These are phyloP conservation scores for Pyrocoelia pectoralis DNA, from an alignment of 2,888 invertebrate species.

Conservation along the genomic window DNA sequence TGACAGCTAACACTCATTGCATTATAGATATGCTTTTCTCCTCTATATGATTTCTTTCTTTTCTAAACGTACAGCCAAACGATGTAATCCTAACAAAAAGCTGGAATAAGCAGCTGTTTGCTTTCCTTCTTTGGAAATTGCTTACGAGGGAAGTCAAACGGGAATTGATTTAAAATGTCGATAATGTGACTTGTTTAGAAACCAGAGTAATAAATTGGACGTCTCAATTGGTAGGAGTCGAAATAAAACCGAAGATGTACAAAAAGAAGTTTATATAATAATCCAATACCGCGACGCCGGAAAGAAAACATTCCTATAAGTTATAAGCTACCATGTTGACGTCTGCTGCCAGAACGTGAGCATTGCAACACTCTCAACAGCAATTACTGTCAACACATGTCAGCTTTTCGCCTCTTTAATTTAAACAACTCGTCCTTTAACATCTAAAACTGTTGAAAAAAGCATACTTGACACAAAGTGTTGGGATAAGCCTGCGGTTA, in stretches of 20 bases:
- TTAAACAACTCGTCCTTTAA: conserved; percentile 29
- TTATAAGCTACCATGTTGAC: conserved; percentile 10
- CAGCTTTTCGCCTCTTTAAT: conserved; percentile 27
- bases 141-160: background rate
- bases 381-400: conserved; percentile 30
- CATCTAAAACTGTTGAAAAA: conserved; percentile 23
- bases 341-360: conserved; percentile 17
- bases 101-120: background rate
- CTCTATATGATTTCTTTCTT: background rate
- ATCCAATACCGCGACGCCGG: conserved; percentile 1
- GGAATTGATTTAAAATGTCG: conserved; percentile 2
- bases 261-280: conserved; percentile 4
- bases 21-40: conserved; percentile 6
- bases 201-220: background rate
- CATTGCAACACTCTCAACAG: conserved; percentile 18
- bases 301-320: conserved; percentile 11
- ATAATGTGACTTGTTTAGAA: background rate
- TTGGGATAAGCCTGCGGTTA: conserved; percentile 23
- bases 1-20: conserved; percentile 11
- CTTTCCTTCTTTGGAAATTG: background rate
- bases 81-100: conserved; percentile 5
- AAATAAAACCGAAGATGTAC: background rate
- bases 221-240: background rate
- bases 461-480: conserved; percentile 18
- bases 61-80: background rate